Base-by-base conservation (phyloP, 2,888 invertebrate genomes). In the Steinernema scapterisci region DNA sequence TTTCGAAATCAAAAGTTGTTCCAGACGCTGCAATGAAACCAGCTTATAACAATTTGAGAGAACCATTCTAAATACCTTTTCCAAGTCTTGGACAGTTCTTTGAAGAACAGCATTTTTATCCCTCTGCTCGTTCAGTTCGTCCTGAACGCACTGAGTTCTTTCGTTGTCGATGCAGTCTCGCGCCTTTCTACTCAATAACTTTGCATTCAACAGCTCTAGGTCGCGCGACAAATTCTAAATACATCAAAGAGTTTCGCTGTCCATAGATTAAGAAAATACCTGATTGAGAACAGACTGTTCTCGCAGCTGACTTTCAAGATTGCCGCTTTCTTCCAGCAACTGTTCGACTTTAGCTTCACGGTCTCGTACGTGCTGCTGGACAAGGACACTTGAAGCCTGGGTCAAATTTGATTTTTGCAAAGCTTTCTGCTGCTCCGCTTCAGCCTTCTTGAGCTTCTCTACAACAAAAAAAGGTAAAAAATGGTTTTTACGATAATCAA, bases 161-260 rank as follows among this genome's bases (percentile, higher is more conserved):
- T 76, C 74, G 0, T 9, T 72, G 19, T 77, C 77, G n/a, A 77
- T 31, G 51, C 74, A 73, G 38, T 78, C 78, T 21, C 75, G 78
- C 13, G 75, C 78, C 23, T 71, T 75, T 51, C 46, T 77, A 52
- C 70, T 78, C 54, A 76, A 56, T 43, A 78, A 23, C 70, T 78
- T 54, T 19, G 38, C 23, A 6, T 73, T 19, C 19, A 78, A 25
- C 23, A 43, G 27, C 21, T 78, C 72, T 23, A 74, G 46, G 54
- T 78, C 75, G 6, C 70, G 38, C 25, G 75, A 25, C 25, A 78
- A 31, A 43, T 78, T 75, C 78, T 78, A 9, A 48, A 78, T 56
- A 43, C 19, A 54, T 16, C 0, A 31, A 75, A 70, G 9, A 16
- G 43, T 52, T 70, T 6, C 11, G 13, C 19, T 52, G 46, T 45